Evolutionary conservation across 1,140 invertebrate species (phyloP).

Genomic region (Ceratina australensis): DNA sequence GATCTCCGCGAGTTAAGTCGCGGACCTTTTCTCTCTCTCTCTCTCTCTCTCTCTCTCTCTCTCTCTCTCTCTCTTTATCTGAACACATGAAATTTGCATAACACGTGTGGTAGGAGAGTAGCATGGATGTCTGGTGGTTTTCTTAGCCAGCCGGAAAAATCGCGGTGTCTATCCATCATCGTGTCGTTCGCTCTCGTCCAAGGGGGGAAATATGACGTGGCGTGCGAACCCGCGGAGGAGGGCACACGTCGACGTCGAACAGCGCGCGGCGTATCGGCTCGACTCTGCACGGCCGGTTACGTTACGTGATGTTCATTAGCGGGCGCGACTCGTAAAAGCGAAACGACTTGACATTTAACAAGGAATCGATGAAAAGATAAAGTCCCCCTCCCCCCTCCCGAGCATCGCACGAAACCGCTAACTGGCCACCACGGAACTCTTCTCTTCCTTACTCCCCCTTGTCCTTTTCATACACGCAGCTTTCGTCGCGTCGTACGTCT

Average conservation of each 20-base stretch:
- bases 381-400: conserved; percentile 19
- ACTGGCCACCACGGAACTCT: conserved; percentile 31
- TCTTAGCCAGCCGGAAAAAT: conserved; percentile 27
- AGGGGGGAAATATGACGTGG: conserved; percentile 45
- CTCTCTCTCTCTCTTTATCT: not conserved
- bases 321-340: conserved; percentile 53
- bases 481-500: conserved; percentile 24
- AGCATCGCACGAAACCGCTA: conserved; percentile 53
- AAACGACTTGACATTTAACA: conserved; percentile 67
- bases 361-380: conserved; percentile 65
- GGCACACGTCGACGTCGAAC: conserved; percentile 36
- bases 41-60: not conserved
- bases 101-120: not conserved
- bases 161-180: conserved; percentile 41
- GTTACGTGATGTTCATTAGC: conserved; percentile 62
- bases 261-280: conserved; percentile 33
- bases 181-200: conserved; percentile 10
- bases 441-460: conserved; percentile 8
- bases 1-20: not conserved
- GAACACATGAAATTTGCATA: not conserved
- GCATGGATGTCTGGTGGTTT: not conserved
- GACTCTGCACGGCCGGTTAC: conserved; percentile 29
- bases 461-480: not conserved
- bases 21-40: not conserved
- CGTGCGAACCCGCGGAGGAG: conserved; percentile 25